These are phyloP conservation scores for Tachystola acroxantha DNA, from an alignment of 2,888 invertebrate species.

Conservation along the genomic window DNA sequence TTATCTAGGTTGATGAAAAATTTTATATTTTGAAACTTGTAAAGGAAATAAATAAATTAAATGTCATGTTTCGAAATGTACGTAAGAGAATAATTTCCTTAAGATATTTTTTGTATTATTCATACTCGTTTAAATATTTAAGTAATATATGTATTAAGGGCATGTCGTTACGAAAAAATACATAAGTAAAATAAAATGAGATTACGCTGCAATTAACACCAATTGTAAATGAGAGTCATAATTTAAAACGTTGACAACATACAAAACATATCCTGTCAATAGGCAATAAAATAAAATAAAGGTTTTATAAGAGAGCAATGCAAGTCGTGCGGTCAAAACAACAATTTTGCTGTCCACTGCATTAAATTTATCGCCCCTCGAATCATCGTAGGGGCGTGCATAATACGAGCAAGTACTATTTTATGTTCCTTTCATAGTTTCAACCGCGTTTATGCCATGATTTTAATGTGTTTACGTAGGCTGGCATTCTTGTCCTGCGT, in stretches of 20 bases:
- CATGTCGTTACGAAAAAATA: constrained; percentile 6
- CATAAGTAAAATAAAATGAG: constrained; percentile 6
- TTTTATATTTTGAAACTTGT: too few relatives aligned
- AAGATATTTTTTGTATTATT: too few relatives aligned
- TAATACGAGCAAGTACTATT: constrained; percentile 64
- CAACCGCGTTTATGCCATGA: constrained; percentile 41
- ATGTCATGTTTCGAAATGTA: too few relatives aligned
- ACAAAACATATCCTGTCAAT: constrained; percentile 46
- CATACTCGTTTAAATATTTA: too few relatives aligned
- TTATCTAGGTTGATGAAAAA: too few relatives aligned
- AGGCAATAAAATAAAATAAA: constrained; percentile 48
- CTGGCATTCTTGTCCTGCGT: constrained; percentile 10
- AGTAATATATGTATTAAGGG: constrained; percentile 9
- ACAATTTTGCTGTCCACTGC: constrained; percentile 73
- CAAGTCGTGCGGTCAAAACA: constrained; percentile 66
- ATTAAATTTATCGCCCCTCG: constrained; percentile 68
- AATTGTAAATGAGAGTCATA: constrained; percentile 13
- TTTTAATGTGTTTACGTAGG: constrained; percentile 30
- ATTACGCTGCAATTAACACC: constrained; percentile 13
- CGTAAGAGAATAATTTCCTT: too few relatives aligned
- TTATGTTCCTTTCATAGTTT: constrained; percentile 58
- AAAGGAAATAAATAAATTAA: too few relatives aligned
- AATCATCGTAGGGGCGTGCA: constrained; percentile 73
- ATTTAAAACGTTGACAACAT: constrained; percentile 29
- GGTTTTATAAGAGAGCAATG: constrained; percentile 45